Base-by-base conservation (phyloP, 2,797 vertebrate species). In the Cebuella pygmaea region DNA sequence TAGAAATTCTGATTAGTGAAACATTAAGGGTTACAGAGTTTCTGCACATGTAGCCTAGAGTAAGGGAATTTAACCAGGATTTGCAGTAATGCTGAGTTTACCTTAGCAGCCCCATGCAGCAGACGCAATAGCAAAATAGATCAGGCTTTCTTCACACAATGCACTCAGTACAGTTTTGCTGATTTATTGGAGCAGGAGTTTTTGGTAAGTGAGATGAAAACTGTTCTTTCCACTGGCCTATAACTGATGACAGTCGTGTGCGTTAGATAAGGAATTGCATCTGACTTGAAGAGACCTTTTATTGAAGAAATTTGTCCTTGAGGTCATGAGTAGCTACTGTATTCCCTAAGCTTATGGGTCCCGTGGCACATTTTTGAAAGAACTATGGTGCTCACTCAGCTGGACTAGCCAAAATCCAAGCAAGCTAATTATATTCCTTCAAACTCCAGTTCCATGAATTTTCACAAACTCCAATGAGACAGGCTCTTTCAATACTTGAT, bases 371-470 rank as follows among this genome's bases (percentile, higher is more conserved):
- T 33, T 95, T 64, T 74, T 67, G 7, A 82, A 67, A 59, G 89
- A 89, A 30, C 64, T 46, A 1, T 70, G 52, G 26, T 61, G 33
- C 94, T 93, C 87, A 93, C 2, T 70, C 44, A 87, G 70, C 57
- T 64, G 72, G 27, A n/a, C 44, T 55, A 61, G 41, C 67, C 52
- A 90, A 80, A 92, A 94, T 93, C 72, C 57, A 90, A 30, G 44
- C 67, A 84, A 89, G 36, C 27, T 92, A 92, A 88, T 89, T 93
- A 59, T 15, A 74, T 96, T 95, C 55, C 48, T 93, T 76, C 50
- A 26, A 50, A 85, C 30, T 80, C 92, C 91, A 93, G 84, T 98
- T 93, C 24, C 41, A 86, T 91, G 79, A 20, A 30, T 89, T 80
- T 90, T 95, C 44, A 76, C 39, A 90, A 78, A 64, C 22, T 83